Evolutionary conservation across 2,888 invertebrate species (phyloP).

Genomic region (Serripes groenlandicus): DNA sequence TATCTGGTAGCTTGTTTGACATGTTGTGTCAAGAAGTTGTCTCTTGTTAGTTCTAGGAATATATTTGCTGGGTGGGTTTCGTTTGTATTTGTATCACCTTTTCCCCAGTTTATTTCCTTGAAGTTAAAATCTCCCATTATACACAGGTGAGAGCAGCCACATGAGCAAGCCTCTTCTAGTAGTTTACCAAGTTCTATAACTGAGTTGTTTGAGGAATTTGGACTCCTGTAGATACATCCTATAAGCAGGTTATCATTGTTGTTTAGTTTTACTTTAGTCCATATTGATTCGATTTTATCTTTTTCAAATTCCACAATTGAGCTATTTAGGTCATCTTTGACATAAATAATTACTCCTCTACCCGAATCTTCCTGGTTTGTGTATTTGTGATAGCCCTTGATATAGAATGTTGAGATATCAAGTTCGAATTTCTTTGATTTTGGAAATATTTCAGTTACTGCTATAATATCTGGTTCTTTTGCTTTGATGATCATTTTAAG

Average conservation of each 20-base stretch:
- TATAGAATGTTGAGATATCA: not conserved
- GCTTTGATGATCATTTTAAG: not conserved
- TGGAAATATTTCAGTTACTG: not conserved
- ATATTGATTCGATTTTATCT: not conserved
- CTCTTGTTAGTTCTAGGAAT: not conserved
- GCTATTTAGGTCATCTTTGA: no score
- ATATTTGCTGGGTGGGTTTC: not conserved
- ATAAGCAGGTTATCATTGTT: not conserved
- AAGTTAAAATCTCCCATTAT: slow-evolving; percentile 7
- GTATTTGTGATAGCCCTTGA: not conserved
- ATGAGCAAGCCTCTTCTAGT: no score
- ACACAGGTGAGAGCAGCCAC: not conserved
- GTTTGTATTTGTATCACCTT: not conserved
- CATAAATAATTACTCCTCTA: not conserved
- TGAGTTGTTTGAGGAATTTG: not conserved
- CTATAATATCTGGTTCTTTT: not conserved
- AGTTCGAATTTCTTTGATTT: not conserved
- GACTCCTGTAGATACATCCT: not conserved
- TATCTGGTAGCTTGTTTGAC: not conserved
- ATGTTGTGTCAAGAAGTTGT: slow-evolving; percentile 4
- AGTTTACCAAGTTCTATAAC: not conserved
- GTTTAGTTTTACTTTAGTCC: no score
- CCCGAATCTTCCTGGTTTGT: not conserved
- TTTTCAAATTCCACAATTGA: no score
- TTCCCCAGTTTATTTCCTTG: not conserved